Base-by-base conservation (phyloP, 1,140 invertebrate genomes). In the Anagrus nilaparvatae region DNA sequence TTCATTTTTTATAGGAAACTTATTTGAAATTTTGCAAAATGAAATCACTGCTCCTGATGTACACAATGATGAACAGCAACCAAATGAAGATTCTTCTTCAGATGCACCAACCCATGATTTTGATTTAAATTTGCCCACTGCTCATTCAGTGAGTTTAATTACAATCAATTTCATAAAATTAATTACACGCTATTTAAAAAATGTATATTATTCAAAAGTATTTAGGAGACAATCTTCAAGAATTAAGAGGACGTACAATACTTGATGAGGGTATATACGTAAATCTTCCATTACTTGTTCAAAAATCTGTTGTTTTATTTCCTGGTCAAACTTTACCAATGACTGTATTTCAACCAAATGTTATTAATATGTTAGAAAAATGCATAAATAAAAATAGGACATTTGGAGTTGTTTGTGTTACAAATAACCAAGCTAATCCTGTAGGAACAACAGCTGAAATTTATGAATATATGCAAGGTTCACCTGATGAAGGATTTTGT, bases 361-460 rank as follows among this genome's bases (percentile, higher is more conserved):
- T 63, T 27, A 70, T 76, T 23, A 62, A 71, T 24, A 76, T 79
- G 75, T 55, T 77, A 24, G 63, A 63, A 43, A 58, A 59, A n/a
- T 70, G 72, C 39, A 70, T 80, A 17, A 58, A 69, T 16, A 67
- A 65, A 18, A 70, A 81, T 51, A 63, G 70, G 23, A 78, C 77
- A 14, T 78, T 82, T 58, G 80, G 79, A 10, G 65, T 79, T 27
- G 66, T 78, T 12, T 71, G 70, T 46, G 31, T 46, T 6, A 58
- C 49, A 36, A 19, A 48, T 44, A 43, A 53, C 16, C 52, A 55
- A 19, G 35, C 49, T 27, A 46, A 50, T 20, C 27, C 44, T 23
- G 60, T 81, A 42, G 79, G 80, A 14, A 81, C 78, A 18, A 81
- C 79, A n/a, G 80, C 78, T n/a, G 80, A 83, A 60, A 77, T 83